Evolutionary conservation across 2,888 invertebrate species (phyloP).

Genomic region (Camptogramma bilineatum): DNA sequence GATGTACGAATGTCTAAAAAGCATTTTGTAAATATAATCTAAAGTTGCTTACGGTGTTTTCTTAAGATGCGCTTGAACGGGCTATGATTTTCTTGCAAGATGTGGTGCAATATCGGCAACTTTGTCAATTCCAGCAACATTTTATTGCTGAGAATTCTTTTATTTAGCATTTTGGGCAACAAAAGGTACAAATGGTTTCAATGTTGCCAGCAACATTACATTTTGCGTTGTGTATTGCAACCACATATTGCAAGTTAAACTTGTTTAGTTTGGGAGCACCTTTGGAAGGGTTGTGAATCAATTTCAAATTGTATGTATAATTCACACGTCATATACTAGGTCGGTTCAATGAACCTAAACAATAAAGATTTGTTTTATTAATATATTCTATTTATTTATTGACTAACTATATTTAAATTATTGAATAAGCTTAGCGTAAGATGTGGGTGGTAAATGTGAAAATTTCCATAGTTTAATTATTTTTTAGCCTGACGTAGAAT

Average conservation of each 20-base stretch:
- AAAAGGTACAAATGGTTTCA: background rate
- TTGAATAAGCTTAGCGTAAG: slow-evolving; percentile 53
- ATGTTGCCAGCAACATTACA: background rate
- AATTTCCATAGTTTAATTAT: slow-evolving; percentile 73
- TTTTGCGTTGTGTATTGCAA: background rate
- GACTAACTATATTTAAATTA: slow-evolving; percentile 67
- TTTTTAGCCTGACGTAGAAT: slow-evolving; percentile 48
- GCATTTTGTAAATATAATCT: slow-evolving; percentile 20
- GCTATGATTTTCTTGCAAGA: too few species aligned
- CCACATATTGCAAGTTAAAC: background rate
- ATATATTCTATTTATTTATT: slow-evolving; percentile 85
- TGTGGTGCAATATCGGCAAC: background rate
- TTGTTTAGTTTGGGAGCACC: background rate
- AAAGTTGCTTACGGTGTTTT: slow-evolving; percentile 7
- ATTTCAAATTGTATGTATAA: slow-evolving; percentile 14
- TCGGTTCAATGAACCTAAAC: slow-evolving; percentile 42
- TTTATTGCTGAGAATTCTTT: too few species aligned
- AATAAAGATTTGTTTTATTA: slow-evolving; percentile 58
- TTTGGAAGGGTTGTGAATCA: slow-evolving; percentile 3
- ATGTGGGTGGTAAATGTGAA: slow-evolving; percentile 62
- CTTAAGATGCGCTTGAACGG: too few species aligned
- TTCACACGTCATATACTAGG: slow-evolving; percentile 19
- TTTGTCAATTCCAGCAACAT: too few species aligned
- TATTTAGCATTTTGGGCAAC: too few species aligned
- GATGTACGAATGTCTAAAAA: too few species aligned